phyloP scores from a whole-genome alignment of 2,113 vertebrate species.

The Caranx ignobilis region DNA sequence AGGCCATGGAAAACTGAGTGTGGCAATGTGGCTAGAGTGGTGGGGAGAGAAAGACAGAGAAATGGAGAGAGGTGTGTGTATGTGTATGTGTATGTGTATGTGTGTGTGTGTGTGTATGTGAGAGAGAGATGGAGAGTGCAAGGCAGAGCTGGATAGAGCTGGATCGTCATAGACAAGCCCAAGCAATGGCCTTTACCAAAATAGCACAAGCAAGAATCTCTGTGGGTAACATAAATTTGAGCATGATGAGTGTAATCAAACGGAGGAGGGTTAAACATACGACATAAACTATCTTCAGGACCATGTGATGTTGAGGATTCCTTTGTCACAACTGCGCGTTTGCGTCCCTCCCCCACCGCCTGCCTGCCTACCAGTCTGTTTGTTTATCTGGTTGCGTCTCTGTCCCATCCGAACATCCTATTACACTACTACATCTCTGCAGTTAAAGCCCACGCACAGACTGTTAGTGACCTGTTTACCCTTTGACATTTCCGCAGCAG shows the following conservation, averaged over 20 bases:
- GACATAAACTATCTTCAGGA: conserved; percentile 63
- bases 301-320: conserved; percentile 67
- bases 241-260: conserved; percentile 76
- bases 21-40: conserved; percentile 71
- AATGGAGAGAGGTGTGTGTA: conserved; percentile 25
- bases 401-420: conserved; percentile 45
- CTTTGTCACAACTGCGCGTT: conserved; percentile 64
- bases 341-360: conserved; percentile 10
- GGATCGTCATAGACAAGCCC: conserved; percentile 67
- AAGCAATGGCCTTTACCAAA: conserved; percentile 73
- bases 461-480: conserved; percentile 64
- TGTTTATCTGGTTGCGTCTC: conserved; percentile 51
- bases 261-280: conserved; percentile 65
- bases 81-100: conserved; percentile 10
- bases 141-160: conserved; percentile 48
- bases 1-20: conserved; percentile 80
- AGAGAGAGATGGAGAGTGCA: conserved; percentile 37
- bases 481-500: conserved; percentile 63
- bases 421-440: conserved; percentile 36
- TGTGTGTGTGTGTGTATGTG: conserved; percentile 21
- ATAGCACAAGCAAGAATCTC: conserved; percentile 74
- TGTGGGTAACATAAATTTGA: conserved; percentile 75
- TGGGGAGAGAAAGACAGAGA: conserved; percentile 52
- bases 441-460: conserved; percentile 6
- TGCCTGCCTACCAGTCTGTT: conserved; percentile 36